Conservation (phyloP, 2,797 vertebrate genomes). For the Megaceryle alcyon region DNA sequence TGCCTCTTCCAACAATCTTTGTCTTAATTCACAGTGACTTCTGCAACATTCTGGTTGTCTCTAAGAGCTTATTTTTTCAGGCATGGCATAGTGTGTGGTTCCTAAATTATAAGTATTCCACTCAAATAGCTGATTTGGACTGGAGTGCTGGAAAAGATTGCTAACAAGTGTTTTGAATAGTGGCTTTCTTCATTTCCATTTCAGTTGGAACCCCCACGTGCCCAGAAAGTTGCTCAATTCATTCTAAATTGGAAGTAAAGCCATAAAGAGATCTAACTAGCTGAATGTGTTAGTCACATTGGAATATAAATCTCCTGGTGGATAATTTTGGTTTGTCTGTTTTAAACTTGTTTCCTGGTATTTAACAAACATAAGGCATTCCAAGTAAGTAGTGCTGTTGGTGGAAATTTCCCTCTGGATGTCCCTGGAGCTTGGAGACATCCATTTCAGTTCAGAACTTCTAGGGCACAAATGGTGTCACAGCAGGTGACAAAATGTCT, state of each 20-base stretch:
- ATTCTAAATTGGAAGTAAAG: conserved; percentile 13
- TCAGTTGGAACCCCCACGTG: background rate
- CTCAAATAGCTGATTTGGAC: conserved; percentile 18
- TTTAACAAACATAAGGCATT: conserved; percentile 14
- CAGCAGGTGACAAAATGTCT: background rate
- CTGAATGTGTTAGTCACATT: background rate
- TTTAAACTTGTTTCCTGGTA: conserved; percentile 16
- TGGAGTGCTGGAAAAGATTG: conserved; percentile 36
- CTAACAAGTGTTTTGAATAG: conserved; percentile 14
- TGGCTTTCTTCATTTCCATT: conserved; percentile 10
- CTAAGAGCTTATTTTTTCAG: background rate
- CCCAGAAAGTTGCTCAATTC: background rate
- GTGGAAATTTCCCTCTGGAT: background rate
- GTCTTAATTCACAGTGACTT: background rate
- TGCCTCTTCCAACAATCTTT: background rate
- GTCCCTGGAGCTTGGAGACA: background rate
- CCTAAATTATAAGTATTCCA: conserved; percentile 13
- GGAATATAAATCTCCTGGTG: background rate
- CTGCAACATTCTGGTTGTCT: background rate
- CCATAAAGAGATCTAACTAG: background rate
- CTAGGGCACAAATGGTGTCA: background rate
- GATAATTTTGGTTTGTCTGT: background rate
- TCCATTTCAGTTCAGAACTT: background rate
- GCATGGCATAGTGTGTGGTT: background rate
- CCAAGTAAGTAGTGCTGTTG: background rate